Base-by-base conservation (phyloP, 2,797 vertebrate species). In the Podarcis siculus region DNA sequence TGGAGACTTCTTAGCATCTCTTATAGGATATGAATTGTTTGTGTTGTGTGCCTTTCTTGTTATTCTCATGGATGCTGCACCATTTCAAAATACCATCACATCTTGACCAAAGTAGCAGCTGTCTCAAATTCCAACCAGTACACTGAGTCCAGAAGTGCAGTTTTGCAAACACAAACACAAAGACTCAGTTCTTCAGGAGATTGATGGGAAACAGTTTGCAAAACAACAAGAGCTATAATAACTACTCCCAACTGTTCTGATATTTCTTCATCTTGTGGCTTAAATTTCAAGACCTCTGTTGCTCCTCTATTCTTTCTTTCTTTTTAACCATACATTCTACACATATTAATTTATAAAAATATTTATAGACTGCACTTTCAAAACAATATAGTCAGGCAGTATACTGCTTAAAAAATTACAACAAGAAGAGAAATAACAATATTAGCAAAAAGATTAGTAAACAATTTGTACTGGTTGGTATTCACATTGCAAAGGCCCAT, bases 61-160 rank as follows among this genome's bases (percentile, higher is more conserved):
- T 67, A 91, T 86, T 86, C 88, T 92, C 93, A 91, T 79, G 86
- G 90, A 82, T 42, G 2, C 88, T 92, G 81, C 79, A 91, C 86
- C 4, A 49, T 58, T 85, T 78, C 87, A 71, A n/a, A 39, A n/a
- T 82, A 61, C 89, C 84, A 23, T 30, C 30, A 92, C 73, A 10
- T 69, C 88, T 7, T 27, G 67, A 86, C 35, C 79, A 88, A 88
- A 91, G 64, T 37, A 87, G 92, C 37, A 95, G 88, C 83, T 1
- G 0, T 94, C 93, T 95, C 89, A 90, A 92, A 95, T 93, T 95
- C 73, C 86, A 93, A 42, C 86, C 64, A 73, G 69, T 88, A 87
- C 85, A 87, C 79, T 37, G 61, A 84, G 61, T 77, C 95, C 89
- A 94, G 93, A 94, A 73, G 30, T 0, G 0, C 49, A 2, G 82